A percentile compares a stretch with the other conserved stretches of the same genome.
These are phyloP conservation scores for Nebria brevicollis DNA, from an alignment of 2,888 invertebrate species.

Conservation along the genomic window DNA sequence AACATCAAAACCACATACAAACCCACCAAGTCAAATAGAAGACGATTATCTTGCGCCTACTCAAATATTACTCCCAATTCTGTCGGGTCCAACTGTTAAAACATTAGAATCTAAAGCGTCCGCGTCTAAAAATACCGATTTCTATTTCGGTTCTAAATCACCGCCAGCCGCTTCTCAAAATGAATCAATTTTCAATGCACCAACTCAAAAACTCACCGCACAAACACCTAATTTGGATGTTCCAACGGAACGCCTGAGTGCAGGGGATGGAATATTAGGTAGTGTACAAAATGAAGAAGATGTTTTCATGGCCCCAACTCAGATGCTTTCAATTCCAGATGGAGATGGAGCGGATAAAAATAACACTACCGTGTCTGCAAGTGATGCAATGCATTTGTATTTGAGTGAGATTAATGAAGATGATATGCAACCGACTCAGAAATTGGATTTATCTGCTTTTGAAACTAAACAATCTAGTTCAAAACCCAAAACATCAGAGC, in stretches of 20 bases:
- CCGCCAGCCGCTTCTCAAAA: background rate
- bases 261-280: background rate
- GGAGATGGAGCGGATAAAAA: background rate
- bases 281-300: conserved; percentile 23
- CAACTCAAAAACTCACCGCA: conserved; percentile 28
- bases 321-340: conserved; percentile 30
- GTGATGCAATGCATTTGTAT: background rate
- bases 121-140: background rate
- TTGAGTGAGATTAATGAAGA: background rate
- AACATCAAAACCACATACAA: background rate
- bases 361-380: background rate
- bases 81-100: background rate
- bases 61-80: conserved; percentile 8
- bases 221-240: conserved; percentile 42
- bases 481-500: conserved; percentile 14
- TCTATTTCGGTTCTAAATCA: background rate
- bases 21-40: background rate
- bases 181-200: background rate
- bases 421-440: conserved; percentile 40
- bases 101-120: background rate
- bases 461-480: conserved; percentile 10
- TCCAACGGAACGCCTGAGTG: conserved; percentile 36
- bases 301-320: conserved; percentile 47
- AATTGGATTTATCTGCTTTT: conserved; percentile 6
- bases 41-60: conserved; percentile 27